phyloP scores from a whole-genome alignment of 2,888 invertebrate species.

The Heliconius hortense region DNA sequence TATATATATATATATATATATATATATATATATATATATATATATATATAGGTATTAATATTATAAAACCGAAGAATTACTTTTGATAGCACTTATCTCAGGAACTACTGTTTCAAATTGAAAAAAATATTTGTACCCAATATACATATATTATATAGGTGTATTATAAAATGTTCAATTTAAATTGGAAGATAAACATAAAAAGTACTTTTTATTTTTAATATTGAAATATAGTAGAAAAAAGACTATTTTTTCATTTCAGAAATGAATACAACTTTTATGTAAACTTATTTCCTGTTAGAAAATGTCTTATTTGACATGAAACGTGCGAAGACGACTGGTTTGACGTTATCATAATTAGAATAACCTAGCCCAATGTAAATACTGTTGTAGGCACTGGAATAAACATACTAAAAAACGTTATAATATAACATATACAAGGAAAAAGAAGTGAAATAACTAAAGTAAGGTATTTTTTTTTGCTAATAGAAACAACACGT shows the following conservation, averaged over 20 bases:
- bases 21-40: no score
- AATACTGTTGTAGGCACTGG: neutral
- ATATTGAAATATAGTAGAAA: no score
- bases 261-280: neutral
- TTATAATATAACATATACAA: neutral
- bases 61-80: no score
- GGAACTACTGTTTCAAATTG: neutral
- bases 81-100: no score
- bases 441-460: neutral
- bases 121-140: no score
- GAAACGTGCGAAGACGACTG: conserved; percentile 39
- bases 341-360: conserved; percentile 24
- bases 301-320: neutral
- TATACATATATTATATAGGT: no score
- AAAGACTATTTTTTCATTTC: neutral
- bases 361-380: conserved; percentile 31
- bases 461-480: neutral
- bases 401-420: neutral
- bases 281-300: neutral
- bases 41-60: neutral
- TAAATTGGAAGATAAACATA: no score
- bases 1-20: no score
- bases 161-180: no score
- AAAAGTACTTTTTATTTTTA: no score
- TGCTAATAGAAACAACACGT: neutral